Evolutionary conservation across 2,888 invertebrate species (phyloP).

Genomic region (Clunio marinus): DNA sequence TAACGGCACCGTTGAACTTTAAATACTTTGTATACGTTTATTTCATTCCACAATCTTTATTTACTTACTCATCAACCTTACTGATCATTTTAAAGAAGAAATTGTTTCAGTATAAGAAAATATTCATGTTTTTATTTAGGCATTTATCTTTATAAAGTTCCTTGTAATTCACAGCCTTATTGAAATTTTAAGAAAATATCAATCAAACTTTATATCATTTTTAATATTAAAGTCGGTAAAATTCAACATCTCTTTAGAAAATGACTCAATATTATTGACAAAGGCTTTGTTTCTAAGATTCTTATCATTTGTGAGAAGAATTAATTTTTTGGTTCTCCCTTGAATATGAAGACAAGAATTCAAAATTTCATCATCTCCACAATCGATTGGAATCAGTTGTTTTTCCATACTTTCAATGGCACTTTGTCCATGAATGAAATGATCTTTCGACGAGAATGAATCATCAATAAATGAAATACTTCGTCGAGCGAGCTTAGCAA

Average conservation of each 20-base stretch:
- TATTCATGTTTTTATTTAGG: too few relatives aligned
- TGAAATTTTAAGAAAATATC: background rate
- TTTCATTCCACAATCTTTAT: too few relatives aligned
- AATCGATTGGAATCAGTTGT: slow-evolving; percentile 49
- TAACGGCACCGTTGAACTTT: too few relatives aligned
- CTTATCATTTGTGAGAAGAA: slow-evolving; percentile 54
- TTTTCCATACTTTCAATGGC: slow-evolving; percentile 49
- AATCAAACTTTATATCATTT: slow-evolving; percentile 5
- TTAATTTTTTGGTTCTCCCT: slow-evolving; percentile 48
- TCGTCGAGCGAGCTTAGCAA: slow-evolving; percentile 41
- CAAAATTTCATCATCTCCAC: slow-evolving; percentile 55
- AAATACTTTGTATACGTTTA: too few relatives aligned
- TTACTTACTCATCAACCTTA: too few relatives aligned
- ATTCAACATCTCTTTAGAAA: slow-evolving; percentile 21
- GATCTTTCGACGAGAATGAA: slow-evolving; percentile 45
- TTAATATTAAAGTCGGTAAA: slow-evolving; percentile 11
- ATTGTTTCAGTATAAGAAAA: too few relatives aligned
- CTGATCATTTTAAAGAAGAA: too few relatives aligned
- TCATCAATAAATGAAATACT: slow-evolving; percentile 47
- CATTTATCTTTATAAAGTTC: too few relatives aligned
- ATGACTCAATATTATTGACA: slow-evolving; percentile 48
- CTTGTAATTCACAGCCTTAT: slow-evolving; percentile 4
- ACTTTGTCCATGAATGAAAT: slow-evolving; percentile 53
- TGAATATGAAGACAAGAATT: slow-evolving; percentile 54
- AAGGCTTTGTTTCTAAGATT: slow-evolving; percentile 55